Conservation (phyloP, 2,797 vertebrate species). For the Pampus argenteus region DNA sequence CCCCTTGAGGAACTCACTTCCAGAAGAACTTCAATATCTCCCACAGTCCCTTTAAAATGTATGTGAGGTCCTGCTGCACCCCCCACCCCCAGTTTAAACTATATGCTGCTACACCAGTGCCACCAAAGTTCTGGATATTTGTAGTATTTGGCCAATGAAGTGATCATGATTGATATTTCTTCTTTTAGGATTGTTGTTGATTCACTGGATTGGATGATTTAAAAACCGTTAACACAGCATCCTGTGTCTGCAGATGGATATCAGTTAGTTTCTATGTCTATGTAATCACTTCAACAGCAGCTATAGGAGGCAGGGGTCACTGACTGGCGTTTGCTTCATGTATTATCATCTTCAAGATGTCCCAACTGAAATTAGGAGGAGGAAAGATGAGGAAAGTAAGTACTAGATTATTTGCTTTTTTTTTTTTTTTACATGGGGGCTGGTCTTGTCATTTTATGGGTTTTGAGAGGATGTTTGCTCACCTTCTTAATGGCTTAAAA, state of each 20-base stretch:
- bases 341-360: conserved; percentile 35
- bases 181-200: conserved; percentile 20
- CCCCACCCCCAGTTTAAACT: not conserved
- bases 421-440: conserved; percentile 23
- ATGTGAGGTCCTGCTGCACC: conserved; percentile 17
- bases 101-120: not conserved
- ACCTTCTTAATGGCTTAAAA: conserved; percentile 77
- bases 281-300: conserved; percentile 37
- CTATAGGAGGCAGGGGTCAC: conserved; percentile 60
- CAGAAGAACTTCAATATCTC: conserved; percentile 27
- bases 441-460: conserved; percentile 69
- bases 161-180: conserved; percentile 11
- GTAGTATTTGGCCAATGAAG: conserved; percentile 22
- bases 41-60: conserved; percentile 10
- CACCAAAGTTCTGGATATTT: not conserved
- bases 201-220: conserved; percentile 21
- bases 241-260: conserved; percentile 38
- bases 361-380: conserved; percentile 42
- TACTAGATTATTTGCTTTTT: conserved; percentile 59
- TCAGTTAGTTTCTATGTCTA: conserved; percentile 6
- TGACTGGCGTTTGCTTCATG: conserved; percentile 57
- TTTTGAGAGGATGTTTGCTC: conserved; percentile 77
- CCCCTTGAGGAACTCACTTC: conserved; percentile 45
- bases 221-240: conserved; percentile 24
- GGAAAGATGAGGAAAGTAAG: conserved; percentile 31